Percentiles rank a stretch among this genome's conserved stretches.
Evolutionary conservation across 2,797 vertebrate genomes (phyloP).

Genomic region (Pantherophis alleghaniensis): DNA sequence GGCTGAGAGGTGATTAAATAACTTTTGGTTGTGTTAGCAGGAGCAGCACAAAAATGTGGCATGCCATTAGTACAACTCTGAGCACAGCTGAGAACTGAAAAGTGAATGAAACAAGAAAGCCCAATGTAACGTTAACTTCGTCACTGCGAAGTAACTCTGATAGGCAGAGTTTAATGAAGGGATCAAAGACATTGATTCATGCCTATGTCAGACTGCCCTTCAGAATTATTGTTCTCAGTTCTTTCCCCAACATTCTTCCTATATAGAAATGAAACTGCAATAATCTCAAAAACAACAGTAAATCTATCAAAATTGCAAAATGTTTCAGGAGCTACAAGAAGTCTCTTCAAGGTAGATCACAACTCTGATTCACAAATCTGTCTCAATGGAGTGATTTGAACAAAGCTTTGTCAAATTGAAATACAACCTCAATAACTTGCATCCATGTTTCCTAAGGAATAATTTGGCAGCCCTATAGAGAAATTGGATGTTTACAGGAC

Average conservation of each 20-base stretch:
- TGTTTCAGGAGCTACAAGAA: neutral
- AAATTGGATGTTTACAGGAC: neutral
- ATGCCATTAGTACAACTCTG: neutral
- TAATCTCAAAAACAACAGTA: neutral
- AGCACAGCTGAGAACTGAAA: neutral
- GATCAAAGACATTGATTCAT: neutral
- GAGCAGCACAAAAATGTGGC: neutral
- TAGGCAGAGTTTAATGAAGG: neutral
- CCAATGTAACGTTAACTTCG: neutral
- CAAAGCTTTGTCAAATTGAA: neutral
- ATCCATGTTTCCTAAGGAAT: neutral
- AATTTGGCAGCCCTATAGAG: neutral
- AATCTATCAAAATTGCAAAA: neutral
- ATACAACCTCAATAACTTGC: neutral
- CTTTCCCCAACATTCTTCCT: neutral
- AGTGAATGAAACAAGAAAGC: neutral
- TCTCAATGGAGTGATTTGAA: neutral
- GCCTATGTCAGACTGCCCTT: neutral
- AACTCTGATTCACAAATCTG: neutral
- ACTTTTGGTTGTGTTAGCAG: neutral
- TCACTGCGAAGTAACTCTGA: neutral
- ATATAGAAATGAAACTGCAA: neutral
- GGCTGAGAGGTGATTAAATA: neutral
- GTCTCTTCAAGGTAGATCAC: neutral
- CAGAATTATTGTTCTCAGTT: neutral